Base-by-base conservation (phyloP, 2,797 vertebrate genomes). In the Taeniopygia guttata region DNA sequence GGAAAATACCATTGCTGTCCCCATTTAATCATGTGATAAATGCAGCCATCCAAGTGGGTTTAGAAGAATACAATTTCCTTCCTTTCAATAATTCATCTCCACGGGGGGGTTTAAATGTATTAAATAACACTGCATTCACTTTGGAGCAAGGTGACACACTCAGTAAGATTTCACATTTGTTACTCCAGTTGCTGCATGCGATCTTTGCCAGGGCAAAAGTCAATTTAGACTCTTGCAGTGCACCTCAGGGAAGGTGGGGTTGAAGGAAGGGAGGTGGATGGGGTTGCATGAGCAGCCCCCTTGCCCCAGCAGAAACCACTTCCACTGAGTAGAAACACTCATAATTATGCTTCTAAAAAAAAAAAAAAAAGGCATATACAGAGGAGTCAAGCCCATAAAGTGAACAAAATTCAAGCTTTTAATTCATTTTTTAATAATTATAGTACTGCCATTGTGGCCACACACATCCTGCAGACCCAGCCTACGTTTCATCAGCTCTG, bases 41-140 rank as follows among this genome's bases (percentile, higher is more conserved):
- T 79, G 80, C 89, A 83, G 64, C 78, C 72, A 81, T 86, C 96
- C 84, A 74, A 91, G 83, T 51, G 66, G 76, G 85, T 85, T 94
- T 74, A 86, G 94, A 89, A 94, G 94, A 95, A 96, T 85, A 96
- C 74, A 90, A 84, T 96, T 96, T 93, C 94, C 92, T 91, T 85
- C 89, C 63, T 93, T 92, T 94, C 93, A 94, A 92, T 90, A 96
- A 95, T 92, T 87, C 63, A 32, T 87, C 78, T 94, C 88, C 69
- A 56, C 22, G 30, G 70, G 18, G 77, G 72, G 64, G 58, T 36
- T 95, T 87, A 78, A 92, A 94, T 18, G 49, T 86, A 95, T 96
- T 96, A 96, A 96, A 93, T 94, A 96, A 84, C 78, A 49, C 83
- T 40, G 83, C 85, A 58, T 76, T 90, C 94, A 90, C 90, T 93